Conservation (phyloP, 2,113 vertebrate genomes). For the Laterallus jamaicensis region DNA sequence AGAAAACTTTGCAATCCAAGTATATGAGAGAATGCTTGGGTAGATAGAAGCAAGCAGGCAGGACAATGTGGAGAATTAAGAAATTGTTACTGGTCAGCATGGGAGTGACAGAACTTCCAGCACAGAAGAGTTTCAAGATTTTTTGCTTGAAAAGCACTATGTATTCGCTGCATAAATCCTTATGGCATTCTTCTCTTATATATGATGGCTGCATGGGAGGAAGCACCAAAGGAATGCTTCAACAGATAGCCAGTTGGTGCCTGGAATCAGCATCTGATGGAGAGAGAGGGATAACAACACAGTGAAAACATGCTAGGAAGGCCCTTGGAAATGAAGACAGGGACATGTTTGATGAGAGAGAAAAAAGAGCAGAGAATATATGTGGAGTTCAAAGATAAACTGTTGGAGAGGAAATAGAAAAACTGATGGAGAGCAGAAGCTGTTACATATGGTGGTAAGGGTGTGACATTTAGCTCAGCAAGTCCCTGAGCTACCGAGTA, state of each 20-base stretch:
- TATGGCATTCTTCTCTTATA: neutral
- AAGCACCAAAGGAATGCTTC: neutral
- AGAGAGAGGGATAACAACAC: neutral
- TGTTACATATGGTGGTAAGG: neutral
- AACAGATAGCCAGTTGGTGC: neutral
- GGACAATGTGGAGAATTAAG: neutral
- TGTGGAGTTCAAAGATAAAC: neutral
- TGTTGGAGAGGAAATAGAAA: neutral
- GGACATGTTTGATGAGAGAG: neutral
- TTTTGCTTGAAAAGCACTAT: neutral
- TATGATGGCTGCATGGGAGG: neutral
- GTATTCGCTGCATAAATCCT: neutral
- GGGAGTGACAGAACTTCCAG: neutral
- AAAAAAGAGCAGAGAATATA: neutral
- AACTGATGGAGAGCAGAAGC: neutral
- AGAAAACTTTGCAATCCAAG: neutral
- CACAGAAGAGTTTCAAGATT: neutral
- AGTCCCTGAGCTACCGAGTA: neutral
- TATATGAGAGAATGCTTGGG: rapidly evolving
- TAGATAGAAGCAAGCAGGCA: neutral
- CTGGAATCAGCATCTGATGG: neutral
- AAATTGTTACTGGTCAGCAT: neutral
- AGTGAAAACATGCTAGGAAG: neutral
- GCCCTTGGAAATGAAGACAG: neutral
- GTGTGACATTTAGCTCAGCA: neutral